phyloP scores from a whole-genome alignment of 2,797 vertebrate genomes.

The Mycteria americana region DNA sequence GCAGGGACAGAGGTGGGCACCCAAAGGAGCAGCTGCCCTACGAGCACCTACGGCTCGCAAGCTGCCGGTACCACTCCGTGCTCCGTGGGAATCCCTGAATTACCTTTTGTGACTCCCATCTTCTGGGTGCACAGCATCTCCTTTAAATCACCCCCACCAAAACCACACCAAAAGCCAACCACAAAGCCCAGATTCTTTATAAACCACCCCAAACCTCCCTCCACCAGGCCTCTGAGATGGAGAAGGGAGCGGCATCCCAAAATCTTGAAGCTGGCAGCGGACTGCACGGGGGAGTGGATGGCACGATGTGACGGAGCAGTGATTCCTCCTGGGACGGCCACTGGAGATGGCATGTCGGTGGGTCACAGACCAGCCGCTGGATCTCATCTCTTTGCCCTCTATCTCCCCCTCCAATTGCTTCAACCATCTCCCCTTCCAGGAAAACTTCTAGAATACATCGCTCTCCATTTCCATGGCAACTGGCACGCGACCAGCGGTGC shows the following conservation, averaged over 20 bases:
- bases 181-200: neutral
- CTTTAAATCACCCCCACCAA: neutral
- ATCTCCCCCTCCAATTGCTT: accelerated
- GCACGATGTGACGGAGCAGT: accelerated
- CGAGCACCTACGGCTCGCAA: neutral
- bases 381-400: neutral
- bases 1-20: neutral
- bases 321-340: neutral
- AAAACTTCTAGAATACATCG: constrained; percentile 29
- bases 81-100: accelerated
- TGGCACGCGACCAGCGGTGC: neutral
- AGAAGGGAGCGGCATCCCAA: neutral
- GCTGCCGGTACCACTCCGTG: neutral
- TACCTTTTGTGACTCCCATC: neutral
- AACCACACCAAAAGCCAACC: neutral
- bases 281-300: accelerated
- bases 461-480: constrained; percentile 59
- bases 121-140: neutral
- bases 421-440: neutral
- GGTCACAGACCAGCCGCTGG: neutral
- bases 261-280: neutral
- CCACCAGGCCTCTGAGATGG: neutral
- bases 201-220: neutral
- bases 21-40: neutral
- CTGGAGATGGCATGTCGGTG: accelerated